Evolutionary conservation across 2,888 invertebrate species (phyloP).

Genomic region (Neoaliturus tenellus): DNA sequence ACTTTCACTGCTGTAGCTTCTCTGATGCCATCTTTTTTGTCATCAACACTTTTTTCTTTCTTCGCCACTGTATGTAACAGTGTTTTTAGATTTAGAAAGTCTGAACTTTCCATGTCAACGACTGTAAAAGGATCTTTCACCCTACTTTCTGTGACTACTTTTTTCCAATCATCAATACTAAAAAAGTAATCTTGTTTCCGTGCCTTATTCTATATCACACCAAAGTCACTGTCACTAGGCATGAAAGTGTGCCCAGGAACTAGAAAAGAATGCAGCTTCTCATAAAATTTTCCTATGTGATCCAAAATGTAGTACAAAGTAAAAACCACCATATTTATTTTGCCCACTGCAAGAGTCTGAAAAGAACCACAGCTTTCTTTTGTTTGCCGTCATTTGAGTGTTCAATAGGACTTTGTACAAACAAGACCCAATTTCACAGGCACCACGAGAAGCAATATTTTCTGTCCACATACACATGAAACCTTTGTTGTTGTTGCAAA

Average conservation of each 20-base stretch:
- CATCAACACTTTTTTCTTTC: slow-evolving; percentile 19
- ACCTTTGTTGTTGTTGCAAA: slow-evolving; percentile 42
- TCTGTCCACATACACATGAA: slow-evolving; percentile 48
- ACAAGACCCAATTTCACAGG: slow-evolving; percentile 51
- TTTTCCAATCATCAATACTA: slow-evolving; percentile 37
- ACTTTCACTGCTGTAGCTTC: slow-evolving; percentile 17
- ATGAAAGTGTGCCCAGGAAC: slow-evolving; percentile 52
- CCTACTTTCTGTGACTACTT: neutral
- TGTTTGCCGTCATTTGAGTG: slow-evolving; percentile 13
- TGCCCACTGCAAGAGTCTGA: slow-evolving; percentile 39
- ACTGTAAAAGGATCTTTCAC: slow-evolving; percentile 37
- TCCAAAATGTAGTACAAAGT: slow-evolving; percentile 46
- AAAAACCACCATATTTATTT: slow-evolving; percentile 41
- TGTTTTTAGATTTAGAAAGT: slow-evolving; percentile 49
- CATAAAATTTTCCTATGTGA: slow-evolving; percentile 49
- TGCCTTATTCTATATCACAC: slow-evolving; percentile 29
- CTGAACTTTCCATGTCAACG: slow-evolving; percentile 43
- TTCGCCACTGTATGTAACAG: slow-evolving; percentile 31
- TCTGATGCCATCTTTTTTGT: slow-evolving; percentile 37
- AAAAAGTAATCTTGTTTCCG: slow-evolving; percentile 29
- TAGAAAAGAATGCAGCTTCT: slow-evolving; percentile 42
- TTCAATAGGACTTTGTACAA: slow-evolving; percentile 35
- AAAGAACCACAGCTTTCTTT: slow-evolving; percentile 41
- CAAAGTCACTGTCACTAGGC: slow-evolving; percentile 36
- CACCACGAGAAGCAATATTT: slow-evolving; percentile 25